These are phyloP conservation scores for Wasmannia auropunctata DNA, from an alignment of 1,140 invertebrate genomes.

Conservation along the genomic window DNA sequence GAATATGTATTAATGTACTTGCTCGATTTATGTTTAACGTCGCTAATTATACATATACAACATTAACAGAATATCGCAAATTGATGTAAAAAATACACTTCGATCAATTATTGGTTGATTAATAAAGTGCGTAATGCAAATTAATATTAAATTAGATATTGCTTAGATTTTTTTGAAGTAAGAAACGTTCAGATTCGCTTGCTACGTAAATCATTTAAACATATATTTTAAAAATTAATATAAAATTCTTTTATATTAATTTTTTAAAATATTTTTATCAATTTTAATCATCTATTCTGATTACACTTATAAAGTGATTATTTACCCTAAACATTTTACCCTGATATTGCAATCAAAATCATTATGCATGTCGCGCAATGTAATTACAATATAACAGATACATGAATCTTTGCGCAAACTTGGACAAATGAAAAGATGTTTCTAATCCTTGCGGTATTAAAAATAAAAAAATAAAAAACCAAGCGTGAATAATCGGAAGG, in stretches of 20 bases:
- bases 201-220: neutral
- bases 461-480: neutral
- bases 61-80: neutral
- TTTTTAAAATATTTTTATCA: too few species aligned
- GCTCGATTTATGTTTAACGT: neutral
- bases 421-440: neutral
- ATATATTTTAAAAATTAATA: neutral
- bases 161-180: neutral
- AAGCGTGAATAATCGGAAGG: neutral
- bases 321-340: neutral
- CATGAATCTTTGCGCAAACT: neutral
- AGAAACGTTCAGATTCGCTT: neutral
- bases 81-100: neutral
- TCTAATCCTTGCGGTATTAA: neutral
- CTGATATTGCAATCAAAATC: neutral
- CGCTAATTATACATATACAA: neutral
- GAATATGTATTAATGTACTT: neutral
- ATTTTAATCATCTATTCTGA: too few species aligned
- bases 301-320: neutral
- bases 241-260: neutral
- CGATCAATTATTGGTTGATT: neutral
- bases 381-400: neutral
- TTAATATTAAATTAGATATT: neutral
- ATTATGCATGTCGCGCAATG: too few species aligned
- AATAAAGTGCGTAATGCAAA: neutral